Evolutionary conservation across 1,140 invertebrate species (phyloP), one percentile per base, ranked within the genome.

Genomic region (Teleogryllus occipitalis): DNA sequence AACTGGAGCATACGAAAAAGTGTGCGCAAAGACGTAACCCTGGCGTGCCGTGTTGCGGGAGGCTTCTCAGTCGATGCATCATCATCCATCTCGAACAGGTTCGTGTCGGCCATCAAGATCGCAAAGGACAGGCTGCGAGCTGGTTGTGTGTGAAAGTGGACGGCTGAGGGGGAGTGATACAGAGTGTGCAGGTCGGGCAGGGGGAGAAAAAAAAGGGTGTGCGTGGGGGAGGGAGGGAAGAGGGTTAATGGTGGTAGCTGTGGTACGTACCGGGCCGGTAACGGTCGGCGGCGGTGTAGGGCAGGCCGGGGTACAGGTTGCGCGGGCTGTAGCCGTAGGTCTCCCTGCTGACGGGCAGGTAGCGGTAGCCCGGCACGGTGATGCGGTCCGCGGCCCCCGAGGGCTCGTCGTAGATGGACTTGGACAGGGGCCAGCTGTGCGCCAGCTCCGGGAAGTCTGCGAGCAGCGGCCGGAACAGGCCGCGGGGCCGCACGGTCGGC

Each of bases 241-340:
- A 21, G 3, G 74, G 74, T 21, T n/a, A 39, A 75, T 22, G 74
- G 74, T 10, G 74, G 21, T n/a, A 72, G 65, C n/a, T 72, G n/a
- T 75, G 74, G 87, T 92, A 93, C 93, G 91, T 92, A 95, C 94
- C 92, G 89, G 93, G 92, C 90, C 92, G 90, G 92, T 93, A 93
- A 88, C 91, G 89, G 89, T 94, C 93, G 82, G 93, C 91, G 86
- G 94, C 95, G 89, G 95, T 92, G 85, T 93, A 90, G 86, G 94
- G 90, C 82, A 94, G 94, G 89, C 94, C 93, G 82, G 93, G 92
- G 86, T 94, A 95, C 89, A 96, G 92, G 85, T 93, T 90, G 86
- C 94, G 90, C 82, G 94, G 94, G 81, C 93, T 93, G 87, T 95
- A 95, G 81, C 94, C 94, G 87, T 96, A 96, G 84, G 92, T 94